A percentile compares a stretch with the other conserved stretches of the same genome.
These are phyloP conservation scores for Cactoblastis cactorum DNA, from an alignment of 2,888 invertebrate genomes.

Conservation along the genomic window DNA sequence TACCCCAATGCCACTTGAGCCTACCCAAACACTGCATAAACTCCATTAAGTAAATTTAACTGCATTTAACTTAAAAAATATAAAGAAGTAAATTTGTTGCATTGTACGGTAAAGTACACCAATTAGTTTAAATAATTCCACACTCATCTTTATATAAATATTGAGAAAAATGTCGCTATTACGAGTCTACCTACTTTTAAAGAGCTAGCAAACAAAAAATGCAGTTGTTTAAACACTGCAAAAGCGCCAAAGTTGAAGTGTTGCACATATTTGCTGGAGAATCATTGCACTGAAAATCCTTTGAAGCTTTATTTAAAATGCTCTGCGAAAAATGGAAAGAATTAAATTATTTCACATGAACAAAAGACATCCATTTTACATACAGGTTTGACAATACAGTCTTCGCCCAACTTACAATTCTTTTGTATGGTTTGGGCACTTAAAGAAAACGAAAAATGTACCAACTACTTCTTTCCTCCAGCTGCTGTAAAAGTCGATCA, in stretches of 20 bases:
- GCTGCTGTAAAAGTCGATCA: no score
- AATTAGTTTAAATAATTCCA: no score
- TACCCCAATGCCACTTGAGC: no score
- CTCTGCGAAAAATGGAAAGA: background rate
- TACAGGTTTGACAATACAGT: background rate
- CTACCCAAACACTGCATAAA: no score
- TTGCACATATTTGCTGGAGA: constrained; percentile 18
- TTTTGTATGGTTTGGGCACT: background rate
- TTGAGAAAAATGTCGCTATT: background rate
- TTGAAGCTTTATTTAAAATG: constrained; percentile 10
- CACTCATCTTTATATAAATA: background rate
- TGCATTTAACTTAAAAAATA: no score
- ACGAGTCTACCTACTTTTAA: no score
- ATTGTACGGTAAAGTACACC: no score
- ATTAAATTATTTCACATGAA: constrained; percentile 7
- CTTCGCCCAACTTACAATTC: background rate
- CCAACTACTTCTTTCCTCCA: no score
- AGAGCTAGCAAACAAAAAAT: background rate
- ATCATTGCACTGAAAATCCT: constrained; percentile 10
- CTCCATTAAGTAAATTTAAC: no score
- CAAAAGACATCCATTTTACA: background rate
- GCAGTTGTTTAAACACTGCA: constrained; percentile 11
- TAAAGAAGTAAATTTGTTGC: no score
- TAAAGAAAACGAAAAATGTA: no score
- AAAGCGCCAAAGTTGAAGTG: constrained; percentile 17